These are phyloP conservation scores for Drosophila nigromelanica DNA, from an alignment of 1,140 invertebrate genomes.

Conservation along the genomic window DNA sequence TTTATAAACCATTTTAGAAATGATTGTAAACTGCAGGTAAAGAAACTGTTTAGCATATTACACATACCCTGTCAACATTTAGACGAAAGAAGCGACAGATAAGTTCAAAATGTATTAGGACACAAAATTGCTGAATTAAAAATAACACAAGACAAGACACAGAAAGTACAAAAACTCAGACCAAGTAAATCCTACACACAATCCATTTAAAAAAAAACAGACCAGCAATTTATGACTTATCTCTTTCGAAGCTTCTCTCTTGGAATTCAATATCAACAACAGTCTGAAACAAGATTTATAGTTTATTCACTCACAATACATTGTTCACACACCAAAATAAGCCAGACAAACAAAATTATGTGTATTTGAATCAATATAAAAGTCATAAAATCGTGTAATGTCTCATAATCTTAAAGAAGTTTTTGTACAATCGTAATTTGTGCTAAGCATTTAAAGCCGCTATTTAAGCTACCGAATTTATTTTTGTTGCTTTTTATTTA, in stretches of 20 bases:
- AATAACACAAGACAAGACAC: no score
- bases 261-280: background rate
- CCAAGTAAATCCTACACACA: background rate
- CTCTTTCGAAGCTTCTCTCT: background rate
- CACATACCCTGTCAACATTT: background rate
- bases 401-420: conserved; percentile 39
- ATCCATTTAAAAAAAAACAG: no score
- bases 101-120: background rate
- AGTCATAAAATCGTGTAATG: conserved; percentile 38
- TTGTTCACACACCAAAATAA: conserved; percentile 6
- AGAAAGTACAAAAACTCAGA: background rate
- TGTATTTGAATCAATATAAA: conserved; percentile 36
- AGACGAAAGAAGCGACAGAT: background rate
- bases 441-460: conserved; percentile 58
- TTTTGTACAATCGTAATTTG: conserved; percentile 53
- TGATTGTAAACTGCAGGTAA: no score
- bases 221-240: background rate
- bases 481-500: conserved; percentile 37
- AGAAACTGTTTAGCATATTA: no score
- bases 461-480: conserved; percentile 38
- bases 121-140: no score
- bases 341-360: background rate
- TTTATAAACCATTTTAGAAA: no score
- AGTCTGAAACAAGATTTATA: no score
- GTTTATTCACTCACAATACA: background rate